Evolutionary conservation across 1,140 invertebrate genomes (phyloP).

Genomic region (Ylistrum balloti): DNA sequence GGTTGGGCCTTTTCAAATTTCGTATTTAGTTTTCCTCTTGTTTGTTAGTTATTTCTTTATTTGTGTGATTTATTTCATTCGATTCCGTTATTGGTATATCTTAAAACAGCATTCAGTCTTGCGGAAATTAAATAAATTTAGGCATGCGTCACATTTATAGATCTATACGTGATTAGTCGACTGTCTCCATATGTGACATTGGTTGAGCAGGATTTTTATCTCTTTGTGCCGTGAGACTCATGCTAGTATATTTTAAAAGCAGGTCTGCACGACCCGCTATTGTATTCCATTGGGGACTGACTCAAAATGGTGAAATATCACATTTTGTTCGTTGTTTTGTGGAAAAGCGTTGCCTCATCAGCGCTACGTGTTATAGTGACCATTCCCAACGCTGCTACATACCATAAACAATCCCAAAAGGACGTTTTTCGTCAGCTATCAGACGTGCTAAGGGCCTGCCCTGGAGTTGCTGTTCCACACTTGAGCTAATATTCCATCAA

Average conservation of each 20-base stretch:
- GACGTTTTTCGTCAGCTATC: not conserved
- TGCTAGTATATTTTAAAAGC: not conserved
- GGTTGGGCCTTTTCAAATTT: too few relatives aligned
- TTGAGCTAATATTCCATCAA: conserved; percentile 18
- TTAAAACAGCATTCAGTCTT: too few relatives aligned
- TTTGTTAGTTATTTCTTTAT: too few relatives aligned
- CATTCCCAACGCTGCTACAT: not conserved
- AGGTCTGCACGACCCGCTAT: not conserved
- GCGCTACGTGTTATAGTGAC: not conserved
- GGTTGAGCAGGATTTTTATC: not conserved
- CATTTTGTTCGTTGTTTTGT: not conserved
- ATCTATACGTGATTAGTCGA: too few relatives aligned
- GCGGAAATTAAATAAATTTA: too few relatives aligned
- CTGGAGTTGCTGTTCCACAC: not conserved
- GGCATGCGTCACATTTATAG: too few relatives aligned
- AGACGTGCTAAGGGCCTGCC: not conserved
- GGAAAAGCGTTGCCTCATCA: not conserved
- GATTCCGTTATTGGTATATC: too few relatives aligned
- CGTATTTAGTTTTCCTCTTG: too few relatives aligned
- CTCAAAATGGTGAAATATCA: not conserved
- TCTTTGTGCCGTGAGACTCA: not conserved
- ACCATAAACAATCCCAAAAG: conserved; percentile 13
- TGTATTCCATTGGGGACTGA: not conserved
- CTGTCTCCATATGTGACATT: not conserved
- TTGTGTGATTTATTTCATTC: too few relatives aligned